Conservation (phyloP, 2,888 invertebrate species). For the Eupithecia inturbata region DNA sequence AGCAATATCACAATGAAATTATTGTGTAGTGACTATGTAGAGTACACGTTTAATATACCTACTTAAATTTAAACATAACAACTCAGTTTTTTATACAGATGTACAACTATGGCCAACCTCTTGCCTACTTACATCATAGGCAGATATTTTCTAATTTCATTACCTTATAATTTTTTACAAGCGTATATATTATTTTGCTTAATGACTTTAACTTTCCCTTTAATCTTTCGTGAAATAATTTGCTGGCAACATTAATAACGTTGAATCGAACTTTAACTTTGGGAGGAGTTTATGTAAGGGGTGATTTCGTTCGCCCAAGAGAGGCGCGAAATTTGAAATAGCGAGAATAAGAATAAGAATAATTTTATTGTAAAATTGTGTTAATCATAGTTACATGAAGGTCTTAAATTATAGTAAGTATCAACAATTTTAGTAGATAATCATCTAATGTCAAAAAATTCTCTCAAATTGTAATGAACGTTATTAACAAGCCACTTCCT, state of each 20-base stretch:
- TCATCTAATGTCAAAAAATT: too few species aligned
- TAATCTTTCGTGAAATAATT: not conserved
- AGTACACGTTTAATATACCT: not conserved
- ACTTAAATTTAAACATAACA: not conserved
- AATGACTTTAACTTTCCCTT: not conserved
- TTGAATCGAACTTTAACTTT: not conserved
- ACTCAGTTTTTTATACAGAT: not conserved
- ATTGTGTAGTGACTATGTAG: not conserved
- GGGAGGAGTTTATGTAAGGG: not conserved
- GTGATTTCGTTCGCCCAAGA: not conserved
- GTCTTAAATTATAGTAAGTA: too few species aligned
- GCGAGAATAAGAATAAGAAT: too few species aligned
- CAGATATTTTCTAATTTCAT: not conserved
- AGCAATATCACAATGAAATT: not conserved
- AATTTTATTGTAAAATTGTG: too few species aligned
- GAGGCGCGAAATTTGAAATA: not conserved
- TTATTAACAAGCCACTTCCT: too few species aligned
- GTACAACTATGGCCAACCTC: not conserved
- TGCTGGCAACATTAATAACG: constrained; percentile 1
- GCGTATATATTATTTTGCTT: not conserved
- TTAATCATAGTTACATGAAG: too few species aligned
- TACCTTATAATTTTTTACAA: constrained; percentile 1
- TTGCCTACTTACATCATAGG: not conserved
- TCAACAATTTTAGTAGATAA: too few species aligned
- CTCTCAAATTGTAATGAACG: too few species aligned